Evolutionary conservation across 2,113 vertebrate species (phyloP).

Genomic region (Paratilapia polleni): DNA sequence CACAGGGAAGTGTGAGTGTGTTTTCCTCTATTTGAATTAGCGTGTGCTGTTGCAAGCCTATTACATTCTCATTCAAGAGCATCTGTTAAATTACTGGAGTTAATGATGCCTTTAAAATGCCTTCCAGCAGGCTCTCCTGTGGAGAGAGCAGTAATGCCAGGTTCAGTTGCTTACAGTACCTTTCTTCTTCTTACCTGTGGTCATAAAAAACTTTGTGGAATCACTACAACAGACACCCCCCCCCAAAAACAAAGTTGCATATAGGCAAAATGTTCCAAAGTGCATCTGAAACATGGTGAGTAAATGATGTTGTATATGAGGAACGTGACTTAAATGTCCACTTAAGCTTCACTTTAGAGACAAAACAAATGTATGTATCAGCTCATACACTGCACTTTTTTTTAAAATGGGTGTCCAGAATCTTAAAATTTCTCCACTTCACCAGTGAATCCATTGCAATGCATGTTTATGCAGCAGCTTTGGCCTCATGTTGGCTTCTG

Average conservation of each 20-base stretch:
- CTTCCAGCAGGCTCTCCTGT: constrained; percentile 55
- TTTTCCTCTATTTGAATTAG: constrained; percentile 49
- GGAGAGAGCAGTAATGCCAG: constrained; percentile 37
- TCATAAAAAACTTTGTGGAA: not conserved
- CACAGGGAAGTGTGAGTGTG: not conserved
- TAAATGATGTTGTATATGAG: not conserved
- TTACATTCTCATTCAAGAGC: constrained; percentile 60
- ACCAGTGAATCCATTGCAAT: not conserved
- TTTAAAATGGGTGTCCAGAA: not conserved
- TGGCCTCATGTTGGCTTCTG: not conserved
- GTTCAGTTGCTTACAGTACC: constrained; percentile 29
- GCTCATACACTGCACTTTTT: not conserved
- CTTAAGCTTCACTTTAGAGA: not conserved
- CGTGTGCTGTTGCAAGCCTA: constrained; percentile 46
- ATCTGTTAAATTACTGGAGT: constrained; percentile 70
- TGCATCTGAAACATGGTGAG: not conserved
- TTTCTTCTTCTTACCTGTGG: constrained; percentile 3
- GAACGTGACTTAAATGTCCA: not conserved
- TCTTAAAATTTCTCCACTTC: not conserved
- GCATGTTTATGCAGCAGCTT: not conserved
- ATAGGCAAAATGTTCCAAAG: not conserved
- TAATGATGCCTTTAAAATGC: constrained; percentile 74
- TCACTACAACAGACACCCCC: not conserved
- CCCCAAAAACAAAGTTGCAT: not conserved
- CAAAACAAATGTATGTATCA: not conserved